Evolutionary conservation across 2,888 invertebrate species (phyloP), one percentile per base, ranked within the genome.

Genomic region (Nomada ferruginata): DNA sequence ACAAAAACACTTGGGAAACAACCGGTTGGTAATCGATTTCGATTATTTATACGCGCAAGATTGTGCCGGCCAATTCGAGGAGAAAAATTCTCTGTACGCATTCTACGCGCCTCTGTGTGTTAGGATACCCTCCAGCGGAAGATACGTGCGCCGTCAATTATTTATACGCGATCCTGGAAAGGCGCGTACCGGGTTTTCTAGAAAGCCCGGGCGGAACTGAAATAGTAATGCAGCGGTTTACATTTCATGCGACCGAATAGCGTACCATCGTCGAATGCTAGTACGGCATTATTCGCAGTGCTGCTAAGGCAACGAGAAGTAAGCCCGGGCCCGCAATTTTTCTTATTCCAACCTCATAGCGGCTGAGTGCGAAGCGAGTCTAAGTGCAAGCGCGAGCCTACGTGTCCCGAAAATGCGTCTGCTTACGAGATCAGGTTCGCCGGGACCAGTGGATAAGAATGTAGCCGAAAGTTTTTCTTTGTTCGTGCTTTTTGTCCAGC

Each of bases 211-310:
- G 64, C 68, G 59, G n/a, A 47, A 60, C 63, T 87, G 76, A 84
- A 85, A 85, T 79, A 82, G 84, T 87, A 85, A 87, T 69, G 83
- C 74, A 26, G 50, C 72, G 83, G 77, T 84, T 87, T 82, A 81
- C 88, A 83, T 87, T 83, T 86, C 74, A 65, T 72, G 84, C 76
- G 82, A 82, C 82, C 66, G 81, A 85, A 71, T 72, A 76, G 64
- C 75, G 63, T 44, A 50, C 50, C 65, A 47, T 18, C 61, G 53
- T 26, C 75, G 72, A 75, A 84, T 69, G 60, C 36, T 42, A 29
- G 52, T 65, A 29, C 76, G 77, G 70, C 82, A 86, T 86, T 86
- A 87, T 86, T 87, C 85, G 44, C 76, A 36, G 76, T 36, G 71
- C 29, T 20, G 10, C 2, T 11, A 50, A 2, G 29, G 23, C 18